Evolutionary conservation across 2,797 vertebrate species (phyloP), one percentile per base, ranked within the genome.

Genomic region (Siniperca undulata): DNA sequence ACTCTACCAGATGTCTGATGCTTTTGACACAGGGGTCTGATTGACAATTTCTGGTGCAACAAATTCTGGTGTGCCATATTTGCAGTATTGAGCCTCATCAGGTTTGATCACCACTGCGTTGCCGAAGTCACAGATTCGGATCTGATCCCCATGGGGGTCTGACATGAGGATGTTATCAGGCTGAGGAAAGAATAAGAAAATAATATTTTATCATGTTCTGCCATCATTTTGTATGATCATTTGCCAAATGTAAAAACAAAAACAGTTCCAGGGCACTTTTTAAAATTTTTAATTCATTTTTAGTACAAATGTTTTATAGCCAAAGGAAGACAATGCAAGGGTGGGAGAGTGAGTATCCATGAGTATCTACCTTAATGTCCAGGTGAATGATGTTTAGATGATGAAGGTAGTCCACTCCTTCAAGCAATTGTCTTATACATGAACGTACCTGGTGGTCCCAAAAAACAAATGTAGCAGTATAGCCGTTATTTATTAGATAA

Each of bases 111-210:
- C 95, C 78, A 98, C 91, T 0, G 98, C 97, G 0, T 99, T 99
- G 77, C 98, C 99, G 0, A 99, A 99, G 90, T 99, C 98, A 60
- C 98, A 99, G 91, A 99, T 95, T 78, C 98, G 95, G 84, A 99
- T 96, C 87, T 98, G 97, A 90, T 99, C 98, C 0, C 96, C 94
- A 3, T 95, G 95, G 0, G 93, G 86, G 44, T 99, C 97, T 34
- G 96, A 97, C 93, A 99, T 96, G 74, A 99, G 95, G 90, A 99
- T 96, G 93, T 99, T 99, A 92, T 98, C 99, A 10, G 98, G 98
- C 99, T 99, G 86, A 60, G 19, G 44, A 77, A 36, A 89, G 10
- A 76, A 71, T 44, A 30, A 38, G 16, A 50, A 48, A 36, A 78
- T 5, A 40, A 1, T n/a, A n/a, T 48, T 7, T 7, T 3, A 73